Base-by-base conservation (phyloP, 2,888 invertebrate species). In the Carabus problematicus region DNA sequence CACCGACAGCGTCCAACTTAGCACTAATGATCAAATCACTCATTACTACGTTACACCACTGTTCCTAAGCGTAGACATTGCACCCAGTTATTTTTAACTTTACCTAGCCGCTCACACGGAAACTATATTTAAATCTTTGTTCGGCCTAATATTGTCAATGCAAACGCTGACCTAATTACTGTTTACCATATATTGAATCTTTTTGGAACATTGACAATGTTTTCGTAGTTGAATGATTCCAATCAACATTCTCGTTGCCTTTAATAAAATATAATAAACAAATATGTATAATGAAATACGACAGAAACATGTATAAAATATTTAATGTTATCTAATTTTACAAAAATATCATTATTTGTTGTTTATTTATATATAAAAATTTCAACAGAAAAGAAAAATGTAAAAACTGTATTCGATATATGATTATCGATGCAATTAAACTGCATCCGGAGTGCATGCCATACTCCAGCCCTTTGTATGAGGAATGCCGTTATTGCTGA, bases 121-220 rank as follows among this genome's bases (percentile, higher is more conserved):
- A 29, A 14, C 64, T 64, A 64, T 45, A 45, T 29, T 56, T 64
- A 64, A 43, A 64, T 56, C 45, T 64, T 64, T 64, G 64, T 64
- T 64, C 56, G 56, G 56, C 56, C 56, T 56, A 64, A 39, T 64
- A 45, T 43, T 56, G 19, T 64, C 64, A 45, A 56, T 64, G 39
- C 19, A 12, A 9, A 47, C 43, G 41, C 8, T 14, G 29, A 41
- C 19, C 29, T 64, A 52, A 64, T 55, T 55, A 64, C 16, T 64
- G 43, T 55, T 42, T 55, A 29, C 41, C 55, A 55, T 63, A 40
- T 16, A 54, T n/a, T 55, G 19, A 40, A 54, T 16, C 12, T 11
- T 47, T 62, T 62, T 62, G 62, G 55, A 45, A 52, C 11, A 41
- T 47, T 8, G 11, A 14, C 29, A 61, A 49, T 47, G 11, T 16